phyloP scores from a whole-genome alignment of 2,113 vertebrate species.

The Amia ocellicauda region DNA sequence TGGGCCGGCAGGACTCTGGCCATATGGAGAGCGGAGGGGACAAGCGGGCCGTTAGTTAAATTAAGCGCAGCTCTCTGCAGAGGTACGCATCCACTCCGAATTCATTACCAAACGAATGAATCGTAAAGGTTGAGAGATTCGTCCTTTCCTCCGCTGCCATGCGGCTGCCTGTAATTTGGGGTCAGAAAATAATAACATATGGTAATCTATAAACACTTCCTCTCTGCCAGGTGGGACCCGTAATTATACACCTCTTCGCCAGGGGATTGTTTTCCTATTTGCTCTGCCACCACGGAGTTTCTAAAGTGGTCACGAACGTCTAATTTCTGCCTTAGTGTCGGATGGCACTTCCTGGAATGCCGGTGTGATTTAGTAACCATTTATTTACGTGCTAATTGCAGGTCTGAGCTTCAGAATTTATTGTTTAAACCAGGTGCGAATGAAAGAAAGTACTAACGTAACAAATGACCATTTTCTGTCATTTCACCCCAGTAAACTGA shows the following conservation, averaged over 20 bases:
- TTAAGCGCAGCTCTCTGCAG: too few species aligned
- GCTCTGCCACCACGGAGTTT: too few species aligned
- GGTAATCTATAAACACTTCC: background rate
- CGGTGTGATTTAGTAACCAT: background rate
- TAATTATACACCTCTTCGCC: constrained; percentile 4
- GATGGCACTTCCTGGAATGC: too few species aligned
- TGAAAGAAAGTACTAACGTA: background rate
- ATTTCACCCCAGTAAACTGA: background rate
- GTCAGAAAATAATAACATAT: background rate
- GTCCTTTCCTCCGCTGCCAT: background rate
- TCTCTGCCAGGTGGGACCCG: background rate
- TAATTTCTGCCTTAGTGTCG: constrained; percentile 8
- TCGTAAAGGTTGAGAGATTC: too few species aligned
- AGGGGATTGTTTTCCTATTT: too few species aligned
- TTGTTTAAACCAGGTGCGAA: constrained; percentile 5
- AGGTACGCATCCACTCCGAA: too few species aligned
- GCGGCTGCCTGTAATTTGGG: background rate
- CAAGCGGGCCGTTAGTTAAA: too few species aligned
- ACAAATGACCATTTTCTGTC: constrained; percentile 10
- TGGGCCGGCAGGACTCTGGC: too few species aligned
- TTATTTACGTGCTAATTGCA: constrained; percentile 10
- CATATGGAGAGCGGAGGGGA: too few species aligned
- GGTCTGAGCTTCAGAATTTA: constrained; percentile 7
- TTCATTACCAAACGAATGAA: too few species aligned
- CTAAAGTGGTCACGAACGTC: too few species aligned